Evolutionary conservation across 2,888 invertebrate species (phyloP).

Genomic region (Drosophila parthenogenetica): DNA sequence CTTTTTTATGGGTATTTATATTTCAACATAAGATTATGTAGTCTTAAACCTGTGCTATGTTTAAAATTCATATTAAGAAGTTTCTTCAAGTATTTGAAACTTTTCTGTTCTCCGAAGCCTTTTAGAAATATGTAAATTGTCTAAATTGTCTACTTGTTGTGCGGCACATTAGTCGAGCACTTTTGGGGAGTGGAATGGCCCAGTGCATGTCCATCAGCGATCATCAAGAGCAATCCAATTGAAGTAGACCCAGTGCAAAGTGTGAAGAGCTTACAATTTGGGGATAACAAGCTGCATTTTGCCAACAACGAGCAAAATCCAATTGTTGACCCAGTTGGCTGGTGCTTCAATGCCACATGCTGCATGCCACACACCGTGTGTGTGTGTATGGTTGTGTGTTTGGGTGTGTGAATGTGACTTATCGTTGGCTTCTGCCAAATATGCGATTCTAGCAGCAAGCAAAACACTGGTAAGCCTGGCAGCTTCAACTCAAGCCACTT

Average conservation of each 20-base stretch:
- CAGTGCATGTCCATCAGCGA: conserved; percentile 6
- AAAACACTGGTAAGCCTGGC: conserved; percentile 8
- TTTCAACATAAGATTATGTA: too few species aligned
- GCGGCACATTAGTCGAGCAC: neutral
- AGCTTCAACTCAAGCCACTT: conserved; percentile 29
- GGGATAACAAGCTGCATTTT: conserved; percentile 31
- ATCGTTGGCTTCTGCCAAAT: conserved; percentile 41
- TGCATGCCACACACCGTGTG: neutral
- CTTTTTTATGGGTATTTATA: too few species aligned
- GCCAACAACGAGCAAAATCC: conserved; percentile 38
- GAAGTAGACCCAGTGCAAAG: conserved; percentile 5
- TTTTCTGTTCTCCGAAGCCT: too few species aligned
- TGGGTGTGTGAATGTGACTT: conserved; percentile 27
- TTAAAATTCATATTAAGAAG: too few species aligned
- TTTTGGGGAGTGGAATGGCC: neutral
- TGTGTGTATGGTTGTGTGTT: conserved; percentile 7
- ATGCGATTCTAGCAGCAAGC: conserved; percentile 5
- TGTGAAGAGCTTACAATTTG: conserved; percentile 14
- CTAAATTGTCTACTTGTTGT: conserved; percentile 22
- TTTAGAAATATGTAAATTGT: neutral
- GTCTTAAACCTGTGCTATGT: too few species aligned
- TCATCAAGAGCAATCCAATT: conserved; percentile 9
- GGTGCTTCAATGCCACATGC: conserved; percentile 47
- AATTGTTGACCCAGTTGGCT: conserved; percentile 70
- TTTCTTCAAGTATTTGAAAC: too few species aligned